These are phyloP conservation scores for Philonicus albiceps DNA, from an alignment of 2,888 invertebrate species.

Conservation along the genomic window DNA sequence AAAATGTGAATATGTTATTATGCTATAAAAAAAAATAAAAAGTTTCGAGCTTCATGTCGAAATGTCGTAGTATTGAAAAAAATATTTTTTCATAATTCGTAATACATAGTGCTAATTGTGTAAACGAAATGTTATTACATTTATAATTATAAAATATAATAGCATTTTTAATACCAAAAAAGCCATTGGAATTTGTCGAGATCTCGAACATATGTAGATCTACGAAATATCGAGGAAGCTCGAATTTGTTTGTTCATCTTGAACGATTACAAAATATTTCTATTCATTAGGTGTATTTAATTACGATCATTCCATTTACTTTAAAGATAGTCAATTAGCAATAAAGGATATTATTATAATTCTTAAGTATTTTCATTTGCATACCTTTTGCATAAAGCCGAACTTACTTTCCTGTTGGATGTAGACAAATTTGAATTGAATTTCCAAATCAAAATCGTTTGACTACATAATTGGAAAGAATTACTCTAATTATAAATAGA, in stretches of 20 bases:
- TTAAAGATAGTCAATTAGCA: neutral
- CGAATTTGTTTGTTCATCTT: neutral
- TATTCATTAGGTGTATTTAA: neutral
- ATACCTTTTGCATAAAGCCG: neutral
- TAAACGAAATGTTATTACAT: neutral
- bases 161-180: neutral
- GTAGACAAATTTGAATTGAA: neutral
- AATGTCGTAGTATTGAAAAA: neutral
- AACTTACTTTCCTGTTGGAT: neutral
- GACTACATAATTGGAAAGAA: neutral
- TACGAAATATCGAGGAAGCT: neutral
- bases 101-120: neutral
- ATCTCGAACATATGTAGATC: neutral
- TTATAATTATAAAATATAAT: neutral
- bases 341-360: neutral
- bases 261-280: neutral
- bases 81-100: neutral
- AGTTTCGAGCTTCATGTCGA: conserved; percentile 2
- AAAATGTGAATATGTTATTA: neutral
- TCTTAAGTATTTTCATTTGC: neutral
- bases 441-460: neutral
- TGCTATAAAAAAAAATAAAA: neutral
- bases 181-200: neutral
- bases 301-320: neutral
- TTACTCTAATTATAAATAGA: neutral